These are phyloP conservation scores for Sinotaia quadrata DNA, from an alignment of 2,888 invertebrate species.

Conservation along the genomic window DNA sequence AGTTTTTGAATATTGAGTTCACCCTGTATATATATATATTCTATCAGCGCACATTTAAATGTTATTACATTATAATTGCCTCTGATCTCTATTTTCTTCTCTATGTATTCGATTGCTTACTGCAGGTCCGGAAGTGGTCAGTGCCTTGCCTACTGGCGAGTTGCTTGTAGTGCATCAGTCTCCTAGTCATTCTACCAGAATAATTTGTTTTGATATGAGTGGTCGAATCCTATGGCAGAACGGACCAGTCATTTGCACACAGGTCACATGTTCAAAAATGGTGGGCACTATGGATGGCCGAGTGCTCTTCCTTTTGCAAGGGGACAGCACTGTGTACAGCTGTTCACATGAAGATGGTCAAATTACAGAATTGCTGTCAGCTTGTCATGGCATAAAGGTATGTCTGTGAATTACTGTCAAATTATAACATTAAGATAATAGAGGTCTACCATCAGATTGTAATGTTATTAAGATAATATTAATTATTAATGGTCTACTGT, in stretches of 20 bases:
- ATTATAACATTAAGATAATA: too few species aligned
- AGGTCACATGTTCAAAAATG: conserved; percentile 19
- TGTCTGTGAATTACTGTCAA: neutral
- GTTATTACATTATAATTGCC: too few species aligned
- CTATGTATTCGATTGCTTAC: too few species aligned
- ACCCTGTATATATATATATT: too few species aligned
- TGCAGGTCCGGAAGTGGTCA: conserved; percentile 19
- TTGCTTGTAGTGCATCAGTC: conserved; percentile 24
- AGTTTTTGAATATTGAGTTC: too few species aligned
- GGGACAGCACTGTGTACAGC: conserved; percentile 13
- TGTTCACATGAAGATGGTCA: neutral
- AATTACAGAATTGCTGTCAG: neutral
- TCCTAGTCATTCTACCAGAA: neutral
- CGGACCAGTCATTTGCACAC: neutral
- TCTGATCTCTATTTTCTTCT: too few species aligned
- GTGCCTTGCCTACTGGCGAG: conserved; percentile 1
- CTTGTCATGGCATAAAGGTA: neutral
- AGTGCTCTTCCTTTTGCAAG: conserved; percentile 9
- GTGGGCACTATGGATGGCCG: neutral
- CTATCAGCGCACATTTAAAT: too few species aligned
- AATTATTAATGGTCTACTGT: neutral
- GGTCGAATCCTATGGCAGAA: conserved; percentile 11
- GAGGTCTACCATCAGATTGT: too few species aligned
- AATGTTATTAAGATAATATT: neutral
- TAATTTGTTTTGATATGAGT: conserved; percentile 24